These are phyloP conservation scores for Pseudolaguvia tuberculata DNA, from an alignment of 2,113 vertebrate species.

Conservation along the genomic window DNA sequence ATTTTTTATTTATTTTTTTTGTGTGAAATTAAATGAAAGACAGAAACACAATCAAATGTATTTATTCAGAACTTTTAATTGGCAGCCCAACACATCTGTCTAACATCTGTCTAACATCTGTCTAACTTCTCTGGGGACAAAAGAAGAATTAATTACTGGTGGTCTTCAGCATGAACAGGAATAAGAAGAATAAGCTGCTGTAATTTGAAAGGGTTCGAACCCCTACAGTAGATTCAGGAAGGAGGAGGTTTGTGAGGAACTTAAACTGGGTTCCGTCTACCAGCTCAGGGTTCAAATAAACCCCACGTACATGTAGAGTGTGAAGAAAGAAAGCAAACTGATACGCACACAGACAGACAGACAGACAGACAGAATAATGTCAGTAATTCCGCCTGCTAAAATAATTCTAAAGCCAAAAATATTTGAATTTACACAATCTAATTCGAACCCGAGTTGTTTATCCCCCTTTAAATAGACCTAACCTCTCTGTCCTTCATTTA, in stretches of 20 bases:
- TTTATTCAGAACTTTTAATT: conserved; percentile 79
- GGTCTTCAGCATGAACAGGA: conserved; percentile 61
- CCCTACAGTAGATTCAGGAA: conserved; percentile 63
- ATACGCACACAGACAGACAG: no score
- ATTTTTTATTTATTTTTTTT: no score
- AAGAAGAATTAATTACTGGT: conserved; percentile 62
- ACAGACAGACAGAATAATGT: no score
- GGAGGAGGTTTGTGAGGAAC: conserved; percentile 44
- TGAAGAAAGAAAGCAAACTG: no score
- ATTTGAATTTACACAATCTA: conserved; percentile 60
- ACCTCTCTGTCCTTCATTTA: conserved; percentile 69
- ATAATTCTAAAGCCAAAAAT: no score
- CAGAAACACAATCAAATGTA: conserved; percentile 67
- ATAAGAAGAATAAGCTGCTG: conserved; percentile 60
- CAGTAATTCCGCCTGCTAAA: conserved; percentile 50
- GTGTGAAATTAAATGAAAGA: conserved; percentile 28
- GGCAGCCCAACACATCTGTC: conserved; percentile 79
- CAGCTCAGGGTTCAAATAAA: conserved; percentile 40
- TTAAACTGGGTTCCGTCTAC: conserved; percentile 53
- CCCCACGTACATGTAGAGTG: conserved; percentile 48
- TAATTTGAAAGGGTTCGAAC: conserved; percentile 60
- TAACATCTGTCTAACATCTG: no score
- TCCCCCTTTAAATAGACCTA: conserved; percentile 73
- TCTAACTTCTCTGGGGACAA: conserved; percentile 63
- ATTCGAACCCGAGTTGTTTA: conserved; percentile 46